Base-by-base conservation (phyloP, 1,140 invertebrate species). In the Drosophila mayri region DNA sequence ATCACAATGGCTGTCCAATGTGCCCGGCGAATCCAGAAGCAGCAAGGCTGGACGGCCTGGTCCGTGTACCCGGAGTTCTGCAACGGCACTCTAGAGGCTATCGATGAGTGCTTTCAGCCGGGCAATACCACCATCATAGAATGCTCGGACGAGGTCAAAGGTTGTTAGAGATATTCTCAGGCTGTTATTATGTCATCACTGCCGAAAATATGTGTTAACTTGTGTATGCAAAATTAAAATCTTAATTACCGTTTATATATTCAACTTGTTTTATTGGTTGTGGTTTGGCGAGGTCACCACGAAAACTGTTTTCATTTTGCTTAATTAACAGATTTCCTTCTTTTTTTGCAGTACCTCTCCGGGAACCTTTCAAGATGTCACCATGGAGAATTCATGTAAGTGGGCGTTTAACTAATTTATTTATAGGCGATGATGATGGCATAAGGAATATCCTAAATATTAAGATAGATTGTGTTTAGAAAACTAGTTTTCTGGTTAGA, bases 11-110 rank as follows among this genome's bases (percentile, higher is more conserved):
- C 91, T 14, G 83, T 92, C 3, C 64, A 64, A 8, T 92, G 91
- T 83, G 91, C 91, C 0, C 54, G 64, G 5, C 67, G 75, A 20
- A 91, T 92, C 60, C 78, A 54, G 30, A 76, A 43, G 20, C 83
- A 88, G 8, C 91, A 94, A 94, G 96, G 96, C 12, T 96, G 96
- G 93, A 93, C 94, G 7, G 96, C 96, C 12, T 96, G 96, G 96
- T 94, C 94, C 0, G 95, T 95, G 0, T 96, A 95, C 71, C 91
- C 75, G 8, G 78, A 85, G 16, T 93, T 93, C 67, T 95, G 94
- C 61, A 91, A 91, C 54, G 66, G 74, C 4, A 91, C 90, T 16
- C 54, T 91, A 6, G 61, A 61, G 3, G 70, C 68, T 20, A 68
- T 84, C 16, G 81, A 91, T 10, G 50, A 79, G 52, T 92, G 91